These are phyloP conservation scores for Temnothorax nylanderi DNA, from an alignment of 1,140 invertebrate species.

Conservation along the genomic window DNA sequence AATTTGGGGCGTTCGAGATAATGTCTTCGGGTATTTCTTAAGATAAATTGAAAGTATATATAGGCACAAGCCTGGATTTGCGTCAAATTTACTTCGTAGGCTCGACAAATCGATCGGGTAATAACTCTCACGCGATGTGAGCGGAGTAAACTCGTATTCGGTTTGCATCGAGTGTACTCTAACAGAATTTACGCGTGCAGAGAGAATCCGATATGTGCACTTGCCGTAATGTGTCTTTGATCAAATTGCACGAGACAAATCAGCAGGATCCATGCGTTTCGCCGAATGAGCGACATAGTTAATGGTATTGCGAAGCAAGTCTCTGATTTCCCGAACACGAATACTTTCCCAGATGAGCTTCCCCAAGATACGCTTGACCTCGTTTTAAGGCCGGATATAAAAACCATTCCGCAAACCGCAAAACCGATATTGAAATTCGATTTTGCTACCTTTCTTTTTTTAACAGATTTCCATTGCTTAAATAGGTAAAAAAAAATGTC, in stretches of 20 bases:
- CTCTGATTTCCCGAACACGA: slow-evolving; percentile 36
- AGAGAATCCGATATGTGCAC: slow-evolving; percentile 17
- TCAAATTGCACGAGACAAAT: slow-evolving; percentile 64
- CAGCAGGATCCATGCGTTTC: slow-evolving; percentile 1
- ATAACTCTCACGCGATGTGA: neutral
- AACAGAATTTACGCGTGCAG: slow-evolving; percentile 35
- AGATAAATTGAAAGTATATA: slow-evolving; percentile 21
- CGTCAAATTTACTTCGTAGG: slow-evolving; percentile 5
- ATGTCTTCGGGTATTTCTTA: neutral
- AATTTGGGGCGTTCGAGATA: neutral
- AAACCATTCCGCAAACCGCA: neutral
- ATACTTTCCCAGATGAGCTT: neutral
- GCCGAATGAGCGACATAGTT: slow-evolving; percentile 29
- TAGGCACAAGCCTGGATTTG: neutral
- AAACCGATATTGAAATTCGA: neutral
- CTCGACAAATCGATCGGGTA: neutral
- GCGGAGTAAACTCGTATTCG: slow-evolving; percentile 17
- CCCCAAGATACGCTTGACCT: neutral
- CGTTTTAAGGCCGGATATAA: neutral
- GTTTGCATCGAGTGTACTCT: neutral
- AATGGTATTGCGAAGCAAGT: slow-evolving; percentile 3
- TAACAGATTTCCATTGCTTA: neutral
- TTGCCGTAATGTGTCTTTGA: slow-evolving; percentile 46
- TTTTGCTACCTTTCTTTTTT: neutral
- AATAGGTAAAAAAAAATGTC: neutral